phyloP scores from a whole-genome alignment of 2,113 vertebrate genomes.

The Phylloscopus whistleri region DNA sequence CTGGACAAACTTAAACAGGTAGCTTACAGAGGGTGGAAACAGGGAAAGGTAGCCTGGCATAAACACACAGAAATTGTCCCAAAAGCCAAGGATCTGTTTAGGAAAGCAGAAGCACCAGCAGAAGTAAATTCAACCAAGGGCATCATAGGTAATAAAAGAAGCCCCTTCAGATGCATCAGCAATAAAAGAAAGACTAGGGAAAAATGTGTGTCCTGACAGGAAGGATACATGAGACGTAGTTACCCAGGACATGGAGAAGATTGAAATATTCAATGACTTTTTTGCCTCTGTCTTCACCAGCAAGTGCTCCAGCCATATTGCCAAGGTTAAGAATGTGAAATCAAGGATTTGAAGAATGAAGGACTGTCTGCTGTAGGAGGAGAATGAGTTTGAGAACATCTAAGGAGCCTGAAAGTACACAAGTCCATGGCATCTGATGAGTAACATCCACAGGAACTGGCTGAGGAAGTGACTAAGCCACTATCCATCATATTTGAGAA shows the following conservation, averaged over 20 bases:
- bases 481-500: background rate
- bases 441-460: background rate
- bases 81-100: background rate
- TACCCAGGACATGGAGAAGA: background rate
- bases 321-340: background rate
- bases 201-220: background rate
- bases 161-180: background rate
- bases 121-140: background rate
- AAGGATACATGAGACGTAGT: background rate
- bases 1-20: background rate
- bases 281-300: background rate
- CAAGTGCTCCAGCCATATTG: background rate
- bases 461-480: background rate
- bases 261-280: background rate
- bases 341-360: background rate
- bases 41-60: background rate
- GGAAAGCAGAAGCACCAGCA: background rate
- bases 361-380: background rate
- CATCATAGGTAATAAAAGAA: background rate
- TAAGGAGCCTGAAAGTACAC: background rate
- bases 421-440: background rate
- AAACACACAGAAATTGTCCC: background rate
- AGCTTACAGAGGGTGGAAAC: background rate
- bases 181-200: background rate
- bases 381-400: background rate